phyloP scores from a whole-genome alignment of 2,888 invertebrate genomes.

The Lycocerus yunnanus region DNA sequence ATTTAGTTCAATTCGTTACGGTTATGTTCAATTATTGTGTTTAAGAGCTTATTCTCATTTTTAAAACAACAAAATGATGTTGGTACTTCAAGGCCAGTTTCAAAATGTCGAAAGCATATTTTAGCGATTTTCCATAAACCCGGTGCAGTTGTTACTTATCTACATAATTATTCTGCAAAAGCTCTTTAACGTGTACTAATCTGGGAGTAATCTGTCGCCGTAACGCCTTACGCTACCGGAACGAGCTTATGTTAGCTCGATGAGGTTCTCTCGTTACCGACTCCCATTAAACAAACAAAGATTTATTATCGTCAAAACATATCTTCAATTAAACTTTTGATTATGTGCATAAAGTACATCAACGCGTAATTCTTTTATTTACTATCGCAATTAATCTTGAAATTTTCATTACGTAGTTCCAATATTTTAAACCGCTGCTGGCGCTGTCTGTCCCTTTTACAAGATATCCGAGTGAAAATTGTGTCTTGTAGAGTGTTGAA shows the following conservation, averaged over 20 bases:
- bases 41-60: too few relatives aligned
- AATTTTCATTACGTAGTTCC: background rate
- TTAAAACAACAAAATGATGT: too few relatives aligned
- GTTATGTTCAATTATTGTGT: too few relatives aligned
- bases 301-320: background rate
- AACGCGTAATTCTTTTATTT: background rate
- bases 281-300: slow-evolving; percentile 6
- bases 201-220: slow-evolving; percentile 24
- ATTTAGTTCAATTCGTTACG: too few relatives aligned
- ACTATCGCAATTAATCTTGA: background rate
- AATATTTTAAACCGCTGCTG: background rate
- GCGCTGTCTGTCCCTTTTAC: slow-evolving; percentile 11
- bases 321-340: background rate
- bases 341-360: background rate
- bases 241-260: slow-evolving; percentile 22
- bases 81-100: too few relatives aligned
- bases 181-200: slow-evolving; percentile 27
- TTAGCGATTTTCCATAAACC: slow-evolving; percentile 20
- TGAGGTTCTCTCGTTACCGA: slow-evolving; percentile 14
- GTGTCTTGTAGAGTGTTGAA: slow-evolving; percentile 36
- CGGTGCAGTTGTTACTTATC: slow-evolving; percentile 30
- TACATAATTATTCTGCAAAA: slow-evolving; percentile 30
- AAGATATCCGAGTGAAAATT: slow-evolving; percentile 17
- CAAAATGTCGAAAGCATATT: background rate
- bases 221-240: slow-evolving; percentile 25